Conservation (phyloP, 2,888 invertebrate genomes). For the Dinocampus coccinellae region DNA sequence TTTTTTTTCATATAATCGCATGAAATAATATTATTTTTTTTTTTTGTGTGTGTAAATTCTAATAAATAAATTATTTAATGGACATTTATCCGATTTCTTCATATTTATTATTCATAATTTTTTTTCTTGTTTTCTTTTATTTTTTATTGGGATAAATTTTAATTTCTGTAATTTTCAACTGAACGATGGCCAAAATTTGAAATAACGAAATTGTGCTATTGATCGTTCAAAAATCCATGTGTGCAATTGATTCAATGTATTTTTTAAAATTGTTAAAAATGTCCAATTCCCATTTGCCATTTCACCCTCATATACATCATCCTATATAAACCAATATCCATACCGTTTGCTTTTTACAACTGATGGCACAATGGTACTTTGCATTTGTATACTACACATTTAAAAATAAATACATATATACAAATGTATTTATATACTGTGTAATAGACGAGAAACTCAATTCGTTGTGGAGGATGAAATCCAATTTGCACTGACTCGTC, state of each 20-base stretch:
- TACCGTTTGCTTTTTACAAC: not conserved
- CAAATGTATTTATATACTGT: not conserved
- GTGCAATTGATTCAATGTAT: not conserved
- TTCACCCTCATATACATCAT: not conserved
- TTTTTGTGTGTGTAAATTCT: too few species aligned
- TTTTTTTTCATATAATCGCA: slow-evolving; percentile 4
- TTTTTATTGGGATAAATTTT: not conserved
- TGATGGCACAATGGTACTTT: not conserved
- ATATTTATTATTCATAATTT: not conserved
- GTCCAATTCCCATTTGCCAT: not conserved
- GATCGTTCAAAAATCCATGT: not conserved
- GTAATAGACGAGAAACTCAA: slow-evolving; percentile 16
- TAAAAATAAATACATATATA: not conserved
- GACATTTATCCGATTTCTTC: not conserved
- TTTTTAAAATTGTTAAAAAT: not conserved
- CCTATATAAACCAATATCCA: not conserved
- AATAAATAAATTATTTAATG: too few species aligned
- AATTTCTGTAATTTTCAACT: not conserved
- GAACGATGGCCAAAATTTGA: not conserved
- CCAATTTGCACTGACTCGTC: slow-evolving; percentile 3
- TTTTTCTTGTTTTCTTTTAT: not conserved
- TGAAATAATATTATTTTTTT: not conserved
- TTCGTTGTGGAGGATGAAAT: slow-evolving; percentile 5
- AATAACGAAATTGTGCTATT: not conserved
- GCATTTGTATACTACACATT: not conserved